phyloP scores from a whole-genome alignment of 2,113 vertebrate genomes.

The Alouatta palliata region DNA sequence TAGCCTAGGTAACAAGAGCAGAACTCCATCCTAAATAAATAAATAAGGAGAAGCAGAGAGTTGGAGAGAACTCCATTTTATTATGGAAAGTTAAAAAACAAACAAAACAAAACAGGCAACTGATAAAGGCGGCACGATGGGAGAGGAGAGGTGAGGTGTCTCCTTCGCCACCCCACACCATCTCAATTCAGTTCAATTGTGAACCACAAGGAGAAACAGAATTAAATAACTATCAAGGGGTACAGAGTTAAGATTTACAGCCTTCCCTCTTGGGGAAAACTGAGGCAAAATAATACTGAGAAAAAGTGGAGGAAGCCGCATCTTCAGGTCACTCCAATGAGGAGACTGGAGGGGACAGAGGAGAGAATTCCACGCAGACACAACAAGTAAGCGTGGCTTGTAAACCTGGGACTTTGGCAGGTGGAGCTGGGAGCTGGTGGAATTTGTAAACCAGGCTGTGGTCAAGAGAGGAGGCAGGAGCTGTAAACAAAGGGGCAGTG shows the following conservation, averaged over 20 bases:
- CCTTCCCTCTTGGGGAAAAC: constrained; percentile 36
- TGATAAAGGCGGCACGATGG: background rate
- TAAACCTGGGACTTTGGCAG: constrained; percentile 56
- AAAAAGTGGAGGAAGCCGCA: constrained; percentile 35
- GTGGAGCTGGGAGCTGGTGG: background rate
- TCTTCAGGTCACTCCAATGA: background rate
- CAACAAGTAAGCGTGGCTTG: background rate
- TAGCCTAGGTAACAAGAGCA: too few relatives aligned
- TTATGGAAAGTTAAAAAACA: constrained; percentile 69
- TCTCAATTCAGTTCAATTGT: background rate
- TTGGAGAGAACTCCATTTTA: constrained; percentile 67
- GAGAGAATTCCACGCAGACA: background rate
- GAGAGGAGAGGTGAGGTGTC: background rate
- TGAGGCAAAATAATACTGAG: constrained; percentile 66
- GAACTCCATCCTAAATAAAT: too few relatives aligned
- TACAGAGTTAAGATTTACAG: constrained; percentile 14
- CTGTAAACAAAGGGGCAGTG: constrained; percentile 59
- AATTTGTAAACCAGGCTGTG: constrained; percentile 53
- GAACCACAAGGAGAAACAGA: constrained; percentile 33
- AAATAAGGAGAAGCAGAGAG: background rate
- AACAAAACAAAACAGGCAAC: background rate
- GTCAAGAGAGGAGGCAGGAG: background rate
- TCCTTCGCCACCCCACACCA: background rate
- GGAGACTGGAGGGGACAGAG: background rate
- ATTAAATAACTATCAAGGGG: constrained; percentile 56